Conservation (phyloP, 2,888 invertebrate species). For the Microdon myrmicae region DNA sequence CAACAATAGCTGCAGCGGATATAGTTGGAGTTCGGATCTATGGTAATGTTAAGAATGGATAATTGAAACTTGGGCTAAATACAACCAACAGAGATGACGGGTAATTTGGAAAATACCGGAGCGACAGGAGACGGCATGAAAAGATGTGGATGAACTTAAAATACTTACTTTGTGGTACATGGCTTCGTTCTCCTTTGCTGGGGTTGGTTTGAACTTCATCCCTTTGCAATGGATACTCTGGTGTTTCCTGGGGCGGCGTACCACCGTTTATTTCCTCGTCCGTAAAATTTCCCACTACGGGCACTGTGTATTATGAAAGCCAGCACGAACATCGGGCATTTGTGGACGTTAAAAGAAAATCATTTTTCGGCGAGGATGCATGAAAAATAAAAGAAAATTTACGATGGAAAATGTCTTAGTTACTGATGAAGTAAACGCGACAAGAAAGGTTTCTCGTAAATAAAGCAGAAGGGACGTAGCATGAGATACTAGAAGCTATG, state of each 20-base stretch:
- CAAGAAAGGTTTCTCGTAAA: too few relatives aligned
- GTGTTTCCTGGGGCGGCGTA: conserved; percentile 67
- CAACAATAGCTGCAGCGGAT: conserved; percentile 38
- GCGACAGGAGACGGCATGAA: conserved; percentile 11
- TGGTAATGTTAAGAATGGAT: too few relatives aligned
- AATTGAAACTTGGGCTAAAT: conserved; percentile 4
- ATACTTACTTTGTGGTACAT: conserved; percentile 62
- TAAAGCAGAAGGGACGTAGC: too few relatives aligned
- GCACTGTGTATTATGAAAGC: conserved; percentile 69
- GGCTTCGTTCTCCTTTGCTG: conserved; percentile 70
- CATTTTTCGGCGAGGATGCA: too few relatives aligned
- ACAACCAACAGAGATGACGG: conserved; percentile 14
- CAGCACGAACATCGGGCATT: too few relatives aligned
- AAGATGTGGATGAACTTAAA: background rate
- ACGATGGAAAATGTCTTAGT: too few relatives aligned
- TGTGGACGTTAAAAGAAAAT: too few relatives aligned
- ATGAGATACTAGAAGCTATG: too few relatives aligned
- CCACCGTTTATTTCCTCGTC: conserved; percentile 70
- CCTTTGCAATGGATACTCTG: conserved; percentile 75
- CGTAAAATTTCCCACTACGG: conserved; percentile 72
- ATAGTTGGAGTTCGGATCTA: conserved; percentile 1
- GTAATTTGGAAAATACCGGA: conserved; percentile 24
- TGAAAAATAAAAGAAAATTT: too few relatives aligned
- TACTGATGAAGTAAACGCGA: too few relatives aligned
- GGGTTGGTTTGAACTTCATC: conserved; percentile 75